phyloP scores from a whole-genome alignment of 2,113 vertebrate genomes.

The Himantopus leucocephalus region DNA sequence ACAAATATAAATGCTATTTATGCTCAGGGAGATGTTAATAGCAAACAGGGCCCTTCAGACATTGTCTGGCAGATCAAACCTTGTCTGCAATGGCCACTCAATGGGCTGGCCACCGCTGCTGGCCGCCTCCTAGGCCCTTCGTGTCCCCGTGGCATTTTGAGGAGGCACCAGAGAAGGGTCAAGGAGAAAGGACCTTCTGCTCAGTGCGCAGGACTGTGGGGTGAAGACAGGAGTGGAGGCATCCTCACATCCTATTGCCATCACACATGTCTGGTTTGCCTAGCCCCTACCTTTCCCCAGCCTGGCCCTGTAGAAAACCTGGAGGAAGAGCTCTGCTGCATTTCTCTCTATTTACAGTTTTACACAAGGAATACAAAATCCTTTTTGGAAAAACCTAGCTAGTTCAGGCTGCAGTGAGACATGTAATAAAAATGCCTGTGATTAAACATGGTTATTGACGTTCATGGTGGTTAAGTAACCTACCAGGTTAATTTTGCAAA shows the following conservation, averaged over 20 bases:
- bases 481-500: not conserved
- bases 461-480: conserved; percentile 29
- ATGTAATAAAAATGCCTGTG: conserved; percentile 40
- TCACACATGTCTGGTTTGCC: not conserved
- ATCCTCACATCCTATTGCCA: not conserved
- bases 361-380: conserved; percentile 32
- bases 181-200: not conserved
- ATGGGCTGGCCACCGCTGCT: not conserved
- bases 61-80: not conserved
- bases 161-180: not conserved
- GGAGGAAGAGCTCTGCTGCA: not conserved
- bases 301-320: not conserved
- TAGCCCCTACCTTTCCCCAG: not conserved
- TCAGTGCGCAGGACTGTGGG: not conserved
- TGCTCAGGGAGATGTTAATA: conserved; percentile 42
- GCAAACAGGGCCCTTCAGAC: not conserved
- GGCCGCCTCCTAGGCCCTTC: not conserved
- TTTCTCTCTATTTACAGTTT: conserved; percentile 44
- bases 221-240: not conserved
- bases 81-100: not conserved
- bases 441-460: conserved; percentile 51
- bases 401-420: conserved; percentile 35
- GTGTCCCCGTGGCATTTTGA: not conserved
- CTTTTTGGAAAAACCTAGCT: conserved; percentile 39
- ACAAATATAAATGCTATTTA: conserved; percentile 23